Percentiles rank a stretch among this genome's conserved stretches.
Evolutionary conservation across 23 tunicate genomes (phyloP).

Genomic region (Styela clava): DNA sequence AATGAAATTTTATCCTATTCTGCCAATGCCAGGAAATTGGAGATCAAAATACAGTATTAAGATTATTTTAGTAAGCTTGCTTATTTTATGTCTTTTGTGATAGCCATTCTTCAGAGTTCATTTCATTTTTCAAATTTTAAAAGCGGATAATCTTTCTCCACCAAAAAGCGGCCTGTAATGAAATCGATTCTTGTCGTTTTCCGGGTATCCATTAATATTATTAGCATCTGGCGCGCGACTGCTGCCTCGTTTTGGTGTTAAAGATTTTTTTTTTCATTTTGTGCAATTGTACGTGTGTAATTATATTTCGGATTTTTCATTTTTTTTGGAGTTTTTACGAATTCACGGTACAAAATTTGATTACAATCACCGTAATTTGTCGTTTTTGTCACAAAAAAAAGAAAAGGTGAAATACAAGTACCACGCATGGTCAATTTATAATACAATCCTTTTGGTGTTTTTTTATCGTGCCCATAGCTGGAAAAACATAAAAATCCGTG

Average conservation of each 20-base stretch:
- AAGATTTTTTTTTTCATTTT: neutral
- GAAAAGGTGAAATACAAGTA: too few relatives aligned
- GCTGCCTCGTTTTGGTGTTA: neutral
- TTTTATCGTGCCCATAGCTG: too few relatives aligned
- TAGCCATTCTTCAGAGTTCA: too few relatives aligned
- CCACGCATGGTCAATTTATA: too few relatives aligned
- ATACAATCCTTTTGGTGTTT: too few relatives aligned
- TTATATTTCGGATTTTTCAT: neutral
- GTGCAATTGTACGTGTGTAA: neutral
- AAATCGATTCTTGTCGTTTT: neutral
- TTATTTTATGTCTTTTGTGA: too few relatives aligned
- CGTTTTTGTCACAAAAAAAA: too few relatives aligned
- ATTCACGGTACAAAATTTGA: neutral
- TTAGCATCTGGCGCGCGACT: neutral
- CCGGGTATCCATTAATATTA: neutral
- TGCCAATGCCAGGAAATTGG: neutral
- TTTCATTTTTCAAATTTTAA: too few relatives aligned
- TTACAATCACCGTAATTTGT: neutral
- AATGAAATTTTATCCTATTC: neutral
- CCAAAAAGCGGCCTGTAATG: neutral
- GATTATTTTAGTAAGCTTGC: too few relatives aligned
- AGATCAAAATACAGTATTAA: neutral
- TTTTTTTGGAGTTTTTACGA: neutral
- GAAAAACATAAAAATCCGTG: too few relatives aligned
- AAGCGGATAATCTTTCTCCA: neutral